Conservation (phyloP, 2,888 invertebrate species). For the Cabera pusaria region DNA sequence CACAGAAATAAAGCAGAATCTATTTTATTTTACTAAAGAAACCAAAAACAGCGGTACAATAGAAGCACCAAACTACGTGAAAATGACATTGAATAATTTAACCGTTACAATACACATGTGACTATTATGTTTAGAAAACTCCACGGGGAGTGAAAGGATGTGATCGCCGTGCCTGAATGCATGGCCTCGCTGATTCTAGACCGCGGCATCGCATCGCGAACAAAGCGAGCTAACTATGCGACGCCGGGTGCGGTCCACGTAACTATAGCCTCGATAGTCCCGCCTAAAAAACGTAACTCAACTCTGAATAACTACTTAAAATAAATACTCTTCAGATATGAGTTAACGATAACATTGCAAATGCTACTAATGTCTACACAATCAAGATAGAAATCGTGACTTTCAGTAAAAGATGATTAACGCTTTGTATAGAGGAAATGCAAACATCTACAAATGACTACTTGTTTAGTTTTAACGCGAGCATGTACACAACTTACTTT, state of each 20-base stretch:
- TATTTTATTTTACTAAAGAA: conserved; percentile 43
- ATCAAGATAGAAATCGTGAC: too few species aligned
- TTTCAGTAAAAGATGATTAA: too few species aligned
- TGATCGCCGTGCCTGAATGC: conserved; percentile 27
- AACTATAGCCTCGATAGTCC: conserved; percentile 13
- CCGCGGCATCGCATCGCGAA: conserved; percentile 16
- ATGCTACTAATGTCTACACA: too few species aligned
- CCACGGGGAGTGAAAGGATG: conserved; percentile 23
- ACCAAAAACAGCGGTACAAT: conserved; percentile 37
- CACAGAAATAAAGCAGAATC: conserved; percentile 41
- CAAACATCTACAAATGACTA: too few species aligned
- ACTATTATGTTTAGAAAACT: conserved; percentile 19
- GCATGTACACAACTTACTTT: too few species aligned
- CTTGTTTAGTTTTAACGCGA: too few species aligned
- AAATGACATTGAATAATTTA: conserved; percentile 40
- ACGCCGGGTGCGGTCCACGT: conserved; percentile 13
- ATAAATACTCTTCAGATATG: too few species aligned
- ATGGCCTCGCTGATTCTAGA: conserved; percentile 20
- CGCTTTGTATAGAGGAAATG: too few species aligned
- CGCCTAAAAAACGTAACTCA: conserved; percentile 9
- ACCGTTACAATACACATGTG: conserved; percentile 17
- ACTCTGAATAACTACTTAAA: too few species aligned
- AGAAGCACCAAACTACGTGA: conserved; percentile 32
- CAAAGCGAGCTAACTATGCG: conserved; percentile 16
- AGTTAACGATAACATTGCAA: too few species aligned